Evolutionary conservation across 2,797 vertebrate species (phyloP).

Genomic region (Toxotes lorentzi): DNA sequence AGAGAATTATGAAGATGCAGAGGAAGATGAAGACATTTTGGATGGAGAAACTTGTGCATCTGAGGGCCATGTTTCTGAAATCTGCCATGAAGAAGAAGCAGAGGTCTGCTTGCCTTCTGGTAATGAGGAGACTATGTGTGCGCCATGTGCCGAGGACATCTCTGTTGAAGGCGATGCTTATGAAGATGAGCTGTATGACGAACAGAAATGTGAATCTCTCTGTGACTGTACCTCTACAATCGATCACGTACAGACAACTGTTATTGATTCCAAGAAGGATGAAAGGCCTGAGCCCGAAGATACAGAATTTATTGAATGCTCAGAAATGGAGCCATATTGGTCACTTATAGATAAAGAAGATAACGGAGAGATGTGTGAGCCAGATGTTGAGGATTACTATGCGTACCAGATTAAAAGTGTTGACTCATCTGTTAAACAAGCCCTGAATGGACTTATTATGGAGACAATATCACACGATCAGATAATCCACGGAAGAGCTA

Average conservation of each 20-base stretch:
- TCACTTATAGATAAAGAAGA: conserved; percentile 37
- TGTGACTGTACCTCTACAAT: not conserved
- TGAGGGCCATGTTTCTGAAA: conserved; percentile 34
- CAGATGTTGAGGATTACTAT: conserved; percentile 76
- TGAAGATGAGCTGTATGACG: conserved; percentile 54
- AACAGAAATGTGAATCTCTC: conserved; percentile 11
- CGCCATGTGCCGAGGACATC: conserved; percentile 74
- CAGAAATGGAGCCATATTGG: conserved; percentile 79
- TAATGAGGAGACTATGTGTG: conserved; percentile 52
- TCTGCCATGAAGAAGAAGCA: conserved; percentile 33
- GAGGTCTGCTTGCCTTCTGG: conserved; percentile 15
- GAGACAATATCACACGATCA: conserved; percentile 5
- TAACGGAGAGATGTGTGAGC: conserved; percentile 18
- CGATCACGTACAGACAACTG: conserved; percentile 2
- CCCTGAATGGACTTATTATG: conserved; percentile 42
- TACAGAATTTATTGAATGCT: conserved; percentile 45
- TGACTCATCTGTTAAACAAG: conserved; percentile 51
- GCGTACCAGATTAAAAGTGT: conserved; percentile 64
- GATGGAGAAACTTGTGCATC: conserved; percentile 5
- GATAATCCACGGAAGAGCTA: not conserved
- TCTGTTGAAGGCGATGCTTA: conserved; percentile 76
- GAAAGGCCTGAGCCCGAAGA: conserved; percentile 30
- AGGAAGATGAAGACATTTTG: conserved; percentile 28
- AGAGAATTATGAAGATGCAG: conserved; percentile 43
- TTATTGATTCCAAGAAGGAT: conserved; percentile 16